Base-by-base conservation (phyloP, 2,113 vertebrate species). In the Saccopteryx bilineata region DNA sequence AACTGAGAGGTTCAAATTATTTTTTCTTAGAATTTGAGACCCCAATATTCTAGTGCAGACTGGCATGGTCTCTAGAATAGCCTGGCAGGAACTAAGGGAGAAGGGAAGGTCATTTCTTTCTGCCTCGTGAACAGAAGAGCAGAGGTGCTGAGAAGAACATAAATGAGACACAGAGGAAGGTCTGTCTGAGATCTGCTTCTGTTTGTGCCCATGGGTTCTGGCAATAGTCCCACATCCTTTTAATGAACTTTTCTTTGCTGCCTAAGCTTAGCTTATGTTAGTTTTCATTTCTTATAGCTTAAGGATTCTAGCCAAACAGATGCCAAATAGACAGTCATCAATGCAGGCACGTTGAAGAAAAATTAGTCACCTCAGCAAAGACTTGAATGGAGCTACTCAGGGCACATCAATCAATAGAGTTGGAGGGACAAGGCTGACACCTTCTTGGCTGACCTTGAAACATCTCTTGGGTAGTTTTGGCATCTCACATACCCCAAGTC, bases 281-380 rank as follows among this genome's bases (percentile, higher is more conserved):
- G 23, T 75, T 94, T 95, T 82, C 86, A 9, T 94, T 90, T 94
- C 60, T 88, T 90, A 28, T 46, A 94, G 48, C 39, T 93, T 83
- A 96, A 66, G 60, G 94, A 84, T 80, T 84, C 71, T 61, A 72
- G 81, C 65, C 46, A 3, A 74, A 50, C 0, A 48, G 87, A 83
- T 86, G 46, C 46, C 52, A 75, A 78, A 26, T 6, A 91, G 66
- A 28, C 19, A 48, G 48, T 86, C 50, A 23, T 26, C 21, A 17
- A 1, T 84, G 74, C 6, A 9, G 26, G 65, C 79, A 88, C 84
- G 66, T 26, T 61, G 66, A 78, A 69, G 92, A 68, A 83, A 75
- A 87, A 69, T 80, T 69, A 65, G 33, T 90, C 31, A 61, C 19
- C 8, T 69, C 24, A 52, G 76, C 75, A 86, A 92, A 92, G 80